Evolutionary conservation across 2,888 invertebrate genomes (phyloP), one percentile per base, ranked within the genome.

Genomic region (Melieria picta): DNA sequence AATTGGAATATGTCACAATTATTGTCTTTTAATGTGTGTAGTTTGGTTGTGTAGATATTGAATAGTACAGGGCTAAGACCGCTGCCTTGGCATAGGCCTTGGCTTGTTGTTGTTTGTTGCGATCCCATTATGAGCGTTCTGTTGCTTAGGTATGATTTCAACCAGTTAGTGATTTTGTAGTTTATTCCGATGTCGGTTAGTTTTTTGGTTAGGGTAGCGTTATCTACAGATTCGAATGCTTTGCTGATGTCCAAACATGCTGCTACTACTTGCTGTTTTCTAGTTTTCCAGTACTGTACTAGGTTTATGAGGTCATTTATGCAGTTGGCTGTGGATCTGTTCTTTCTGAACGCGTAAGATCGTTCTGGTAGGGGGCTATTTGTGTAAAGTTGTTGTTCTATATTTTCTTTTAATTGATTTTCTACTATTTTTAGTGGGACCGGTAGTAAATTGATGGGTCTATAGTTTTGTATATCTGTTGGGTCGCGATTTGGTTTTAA

Each of bases 241-340:
- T 65, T 65, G 10, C 50, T 50, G 9, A 65, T 65, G 55, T 65
- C 55, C 7, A 65, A n/a, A n/a, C 65, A 65, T 5, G 55, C 11
- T 30, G 13, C 57, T 16, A 13, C 57, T 57, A 57, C 57, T 57
- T 57, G 57, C 1, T 57, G 9, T 13, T 57, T 57, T 9, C 13
- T 16, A 1, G n/a, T 2, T 57, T 57, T 57, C n/a, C 13, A n/a
- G n/a, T n/a, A n/a, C 13, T 57, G 57, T 57, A 57, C 13, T 11
- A 11, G 9, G 13, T 57, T 57, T n/a, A 57, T 57, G 1, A 57
- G 57, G 30, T 57, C 57, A 13, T 57, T 57, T 7, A 57, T 57
- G 57, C 57, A 57, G 9, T 11, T 57, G 9, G 57, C 30, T 7
- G 57, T 57, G 9, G 57, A 57, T 16, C 57, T 57, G 57, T 13